Conservation (phyloP, 2,113 vertebrate genomes). For the Hiodon tergisus region DNA sequence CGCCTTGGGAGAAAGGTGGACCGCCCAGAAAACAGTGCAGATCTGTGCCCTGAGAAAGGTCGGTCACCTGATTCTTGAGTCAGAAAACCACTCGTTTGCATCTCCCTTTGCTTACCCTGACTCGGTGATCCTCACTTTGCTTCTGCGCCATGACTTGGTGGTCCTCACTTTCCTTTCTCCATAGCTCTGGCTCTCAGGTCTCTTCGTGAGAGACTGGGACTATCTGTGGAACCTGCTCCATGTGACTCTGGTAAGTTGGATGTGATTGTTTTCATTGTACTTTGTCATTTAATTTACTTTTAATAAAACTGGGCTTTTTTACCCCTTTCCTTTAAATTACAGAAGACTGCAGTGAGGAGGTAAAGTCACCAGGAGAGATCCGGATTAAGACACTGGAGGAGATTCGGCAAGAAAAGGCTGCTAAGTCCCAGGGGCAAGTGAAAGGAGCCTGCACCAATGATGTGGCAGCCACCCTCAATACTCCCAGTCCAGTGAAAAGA, state of each 20-base stretch:
- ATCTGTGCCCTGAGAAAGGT: constrained; percentile 59
- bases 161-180: constrained; percentile 17
- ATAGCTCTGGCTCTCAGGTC: constrained; percentile 60
- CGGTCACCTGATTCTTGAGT: not conserved
- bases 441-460: constrained; percentile 26
- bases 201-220: constrained; percentile 73
- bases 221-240: constrained; percentile 43
- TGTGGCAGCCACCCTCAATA: constrained; percentile 32
- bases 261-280: not conserved
- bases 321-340: not conserved
- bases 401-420: constrained; percentile 80
- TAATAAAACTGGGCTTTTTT: not conserved
- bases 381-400: constrained; percentile 87
- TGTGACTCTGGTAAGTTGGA: constrained; percentile 53
- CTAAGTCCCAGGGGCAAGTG: constrained; percentile 53
- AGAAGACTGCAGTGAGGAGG: constrained; percentile 45
- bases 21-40: constrained; percentile 39
- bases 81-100: not conserved
- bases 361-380: constrained; percentile 62
- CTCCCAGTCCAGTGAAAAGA: constrained; percentile 37
- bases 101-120: not conserved
- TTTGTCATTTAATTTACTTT: not conserved
- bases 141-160: not conserved
- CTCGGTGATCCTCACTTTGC: not conserved
- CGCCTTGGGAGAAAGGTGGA: constrained; percentile 76